Evolutionary conservation across 2,113 vertebrate genomes (phyloP).

Genomic region (Bubo bubo): DNA sequence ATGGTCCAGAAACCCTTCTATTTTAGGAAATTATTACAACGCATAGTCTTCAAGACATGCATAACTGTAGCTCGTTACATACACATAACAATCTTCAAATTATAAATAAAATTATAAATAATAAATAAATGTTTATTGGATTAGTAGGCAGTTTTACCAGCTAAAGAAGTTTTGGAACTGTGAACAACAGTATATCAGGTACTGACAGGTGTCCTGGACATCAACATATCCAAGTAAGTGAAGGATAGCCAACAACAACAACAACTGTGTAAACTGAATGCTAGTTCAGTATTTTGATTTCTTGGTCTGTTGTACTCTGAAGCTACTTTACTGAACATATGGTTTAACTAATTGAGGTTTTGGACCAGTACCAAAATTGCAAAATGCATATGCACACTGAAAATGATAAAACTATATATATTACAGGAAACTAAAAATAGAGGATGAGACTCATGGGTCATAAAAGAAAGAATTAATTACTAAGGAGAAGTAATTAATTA

Average conservation of each 20-base stretch:
- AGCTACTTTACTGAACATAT: background rate
- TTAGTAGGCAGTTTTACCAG: background rate
- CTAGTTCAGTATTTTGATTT: background rate
- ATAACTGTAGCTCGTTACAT: background rate
- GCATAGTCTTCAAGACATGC: background rate
- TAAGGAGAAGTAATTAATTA: background rate
- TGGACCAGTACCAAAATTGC: background rate
- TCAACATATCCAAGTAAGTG: background rate
- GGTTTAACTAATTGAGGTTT: constrained; percentile 7
- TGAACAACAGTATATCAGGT: background rate
- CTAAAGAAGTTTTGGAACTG: background rate
- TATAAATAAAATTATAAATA: background rate
- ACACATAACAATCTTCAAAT: background rate
- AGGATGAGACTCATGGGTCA: background rate
- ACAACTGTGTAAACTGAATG: background rate
- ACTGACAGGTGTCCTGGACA: background rate
- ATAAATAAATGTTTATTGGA: background rate
- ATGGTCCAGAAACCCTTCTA: background rate
- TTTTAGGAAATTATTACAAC: background rate
- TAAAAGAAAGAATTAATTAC: background rate
- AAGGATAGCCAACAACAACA: background rate
- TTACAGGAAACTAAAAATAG: background rate
- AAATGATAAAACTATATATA: background rate
- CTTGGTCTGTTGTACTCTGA: background rate
- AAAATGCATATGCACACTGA: background rate